Percentiles rank a stretch among this genome's conserved stretches.
Evolutionary conservation across 2,113 vertebrate species (phyloP).

Genomic region (Trinectes maculatus): DNA sequence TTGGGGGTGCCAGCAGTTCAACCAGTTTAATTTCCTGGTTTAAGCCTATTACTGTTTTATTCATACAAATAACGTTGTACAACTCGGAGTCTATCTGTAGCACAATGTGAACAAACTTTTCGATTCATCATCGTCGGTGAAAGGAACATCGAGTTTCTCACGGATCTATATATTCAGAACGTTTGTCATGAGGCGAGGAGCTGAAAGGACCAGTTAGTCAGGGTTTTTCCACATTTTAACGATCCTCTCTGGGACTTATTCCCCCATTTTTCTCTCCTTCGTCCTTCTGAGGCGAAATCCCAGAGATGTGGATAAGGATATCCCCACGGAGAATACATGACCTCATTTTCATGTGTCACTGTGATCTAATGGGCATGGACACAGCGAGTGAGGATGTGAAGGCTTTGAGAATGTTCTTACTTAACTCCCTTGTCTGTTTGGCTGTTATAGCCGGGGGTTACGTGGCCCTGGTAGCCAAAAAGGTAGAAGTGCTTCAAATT

Average conservation of each 20-base stretch:
- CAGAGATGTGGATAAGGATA: constrained; percentile 57
- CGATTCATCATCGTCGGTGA: constrained; percentile 44
- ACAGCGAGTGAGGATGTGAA: constrained; percentile 37
- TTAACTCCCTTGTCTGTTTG: constrained; percentile 39
- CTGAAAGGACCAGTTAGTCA: constrained; percentile 54
- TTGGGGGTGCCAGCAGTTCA: constrained; percentile 32
- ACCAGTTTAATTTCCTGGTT: constrained; percentile 6
- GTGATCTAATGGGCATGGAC: constrained; percentile 66
- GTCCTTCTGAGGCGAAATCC: constrained; percentile 40
- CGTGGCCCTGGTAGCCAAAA: constrained; percentile 32
- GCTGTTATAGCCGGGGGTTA: constrained; percentile 39
- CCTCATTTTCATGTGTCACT: constrained; percentile 72
- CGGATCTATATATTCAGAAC: constrained; percentile 56
- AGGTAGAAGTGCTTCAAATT: constrained; percentile 41
- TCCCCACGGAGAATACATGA: constrained; percentile 64
- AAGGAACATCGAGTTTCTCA: constrained; percentile 37
- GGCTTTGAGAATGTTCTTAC: constrained; percentile 48
- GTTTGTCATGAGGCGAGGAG: constrained; percentile 66
- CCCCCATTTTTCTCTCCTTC: constrained; percentile 21
- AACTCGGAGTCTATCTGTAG: constrained; percentile 22
- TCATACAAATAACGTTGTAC: constrained; percentile 18
- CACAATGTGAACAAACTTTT: constrained; percentile 39
- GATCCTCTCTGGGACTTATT: constrained; percentile 66
- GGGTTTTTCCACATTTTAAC: constrained; percentile 66
- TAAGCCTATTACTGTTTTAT: constrained; percentile 48